Base-by-base conservation (phyloP, 2,113 vertebrate species). In the Peromyscus polionotus region DNA sequence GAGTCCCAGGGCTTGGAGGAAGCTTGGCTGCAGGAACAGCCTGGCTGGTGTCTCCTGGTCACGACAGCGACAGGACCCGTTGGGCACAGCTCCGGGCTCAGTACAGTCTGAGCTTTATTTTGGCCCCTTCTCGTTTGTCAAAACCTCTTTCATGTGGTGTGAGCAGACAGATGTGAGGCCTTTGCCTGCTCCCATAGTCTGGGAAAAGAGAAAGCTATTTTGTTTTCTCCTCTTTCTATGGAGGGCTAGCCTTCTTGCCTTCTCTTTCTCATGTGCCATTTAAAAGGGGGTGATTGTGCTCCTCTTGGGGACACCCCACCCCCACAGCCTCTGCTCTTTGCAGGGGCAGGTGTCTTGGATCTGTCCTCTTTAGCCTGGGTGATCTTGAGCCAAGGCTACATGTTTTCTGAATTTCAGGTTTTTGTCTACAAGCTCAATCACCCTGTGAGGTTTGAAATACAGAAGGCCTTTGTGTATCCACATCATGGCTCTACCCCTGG, bases 91-190 rank as follows among this genome's bases (percentile, higher is more conserved):
- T 98, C 97, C 14, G 79, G 93, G 93, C 94, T 96, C 77, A 75
- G 96, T 98, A 98, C 98, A 98, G 98, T 83, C 98, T 76, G 0
- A 68, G 98, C 97, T 98, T 98, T 98, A 98, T 98, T 96, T 91
- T 61, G 95, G 95, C 94, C 98, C 94, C 97, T 33, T 98, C 98
- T 95, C 97, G 97, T 92, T 98, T 98, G 98, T 98, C 98, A 98
- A 98, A 98, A 97, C 97, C 97, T 98, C 98, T 98, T 98, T 98
- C 98, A 98, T 98, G 98, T 98, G 98, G 98, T 90, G 77, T 97
- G 97, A 98, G 97, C 97, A 98, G 98, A 98, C 98, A 98, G 98
- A 98, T 98, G 98, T 98, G 98, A 97, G 98, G 97, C 98, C 98
- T 98, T 98, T 7, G 76, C 98, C 92, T 96, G 98, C 97, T 98